These are phyloP conservation scores for Agriopis marginaria DNA, from an alignment of 2,888 invertebrate genomes.

Conservation along the genomic window DNA sequence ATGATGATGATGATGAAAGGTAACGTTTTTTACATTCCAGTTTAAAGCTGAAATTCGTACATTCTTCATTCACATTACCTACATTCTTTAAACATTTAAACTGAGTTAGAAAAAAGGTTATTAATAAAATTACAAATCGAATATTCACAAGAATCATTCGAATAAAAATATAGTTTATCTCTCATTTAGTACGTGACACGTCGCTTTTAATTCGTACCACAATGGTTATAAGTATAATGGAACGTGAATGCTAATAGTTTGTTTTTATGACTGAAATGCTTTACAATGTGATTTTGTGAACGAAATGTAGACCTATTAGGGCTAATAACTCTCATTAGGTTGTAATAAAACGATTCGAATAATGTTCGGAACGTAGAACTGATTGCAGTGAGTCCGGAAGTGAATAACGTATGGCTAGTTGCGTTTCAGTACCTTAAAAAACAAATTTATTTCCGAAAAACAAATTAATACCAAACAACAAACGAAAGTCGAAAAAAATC, in stretches of 20 bases:
- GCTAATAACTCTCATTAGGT: background rate
- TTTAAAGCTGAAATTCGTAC: too few relatives aligned
- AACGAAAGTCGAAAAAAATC: background rate
- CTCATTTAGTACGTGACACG: conserved; percentile 19
- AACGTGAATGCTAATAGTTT: conserved; percentile 19
- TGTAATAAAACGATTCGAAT: conserved; percentile 2
- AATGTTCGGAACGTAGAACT: background rate
- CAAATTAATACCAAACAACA: too few relatives aligned
- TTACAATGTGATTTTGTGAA: conserved; percentile 18
- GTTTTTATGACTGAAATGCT: conserved; percentile 20
- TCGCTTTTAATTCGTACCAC: conserved; percentile 23
- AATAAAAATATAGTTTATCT: background rate
- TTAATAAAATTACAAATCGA: too few relatives aligned
- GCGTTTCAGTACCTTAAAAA: background rate
- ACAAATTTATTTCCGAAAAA: too few relatives aligned
- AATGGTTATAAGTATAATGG: conserved; percentile 21
- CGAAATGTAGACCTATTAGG: conserved; percentile 1
- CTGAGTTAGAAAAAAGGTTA: too few relatives aligned
- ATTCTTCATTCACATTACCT: too few relatives aligned
- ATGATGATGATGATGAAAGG: too few relatives aligned
- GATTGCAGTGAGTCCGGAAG: background rate
- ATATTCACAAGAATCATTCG: background rate
- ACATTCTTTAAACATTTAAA: too few relatives aligned
- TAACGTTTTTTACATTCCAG: too few relatives aligned
- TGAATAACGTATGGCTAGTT: background rate